Conservation (phyloP, 2,113 vertebrate genomes). For the Syngnathoides biaculeatus region DNA sequence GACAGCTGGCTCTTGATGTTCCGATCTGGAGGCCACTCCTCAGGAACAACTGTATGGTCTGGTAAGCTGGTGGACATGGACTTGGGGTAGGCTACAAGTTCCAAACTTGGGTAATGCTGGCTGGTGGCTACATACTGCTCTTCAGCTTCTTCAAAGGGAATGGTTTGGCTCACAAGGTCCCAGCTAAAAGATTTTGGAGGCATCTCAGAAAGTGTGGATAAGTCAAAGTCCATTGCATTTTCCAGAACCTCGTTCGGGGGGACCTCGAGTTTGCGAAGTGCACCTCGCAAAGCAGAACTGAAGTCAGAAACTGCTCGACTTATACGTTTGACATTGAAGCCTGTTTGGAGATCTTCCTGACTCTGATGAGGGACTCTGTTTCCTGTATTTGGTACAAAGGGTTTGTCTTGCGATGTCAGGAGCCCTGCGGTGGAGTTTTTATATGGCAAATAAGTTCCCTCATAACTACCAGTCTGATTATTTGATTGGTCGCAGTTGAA, state of each 20-base stretch:
- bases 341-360: constrained; percentile 67
- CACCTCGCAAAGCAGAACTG: constrained; percentile 81
- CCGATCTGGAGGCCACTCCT: constrained; percentile 11
- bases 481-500: constrained; percentile 32
- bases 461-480: constrained; percentile 32
- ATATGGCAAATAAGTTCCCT: constrained; percentile 26
- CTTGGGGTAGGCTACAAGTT: constrained; percentile 9
- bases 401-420: constrained; percentile 27
- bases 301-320: constrained; percentile 85
- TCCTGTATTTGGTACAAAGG: constrained; percentile 11
- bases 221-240: constrained; percentile 52
- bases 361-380: constrained; percentile 12
- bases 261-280: constrained; percentile 82
- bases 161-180: constrained; percentile 9
- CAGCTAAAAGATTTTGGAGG: constrained; percentile 9
- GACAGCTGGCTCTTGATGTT: constrained; percentile 30
- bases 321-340: constrained; percentile 83
- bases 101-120: constrained; percentile 22
- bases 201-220: constrained; percentile 29
- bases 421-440: constrained; percentile 30
- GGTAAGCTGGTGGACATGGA: constrained; percentile 13
- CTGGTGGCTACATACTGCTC: constrained; percentile 22
- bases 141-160: constrained; percentile 33
- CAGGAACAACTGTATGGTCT: constrained; percentile 8
- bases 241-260: constrained; percentile 37